Evolutionary conservation across 2,113 vertebrate genomes (phyloP), one percentile per base, ranked within the genome.

Genomic region (Anas platyrhynchos): DNA sequence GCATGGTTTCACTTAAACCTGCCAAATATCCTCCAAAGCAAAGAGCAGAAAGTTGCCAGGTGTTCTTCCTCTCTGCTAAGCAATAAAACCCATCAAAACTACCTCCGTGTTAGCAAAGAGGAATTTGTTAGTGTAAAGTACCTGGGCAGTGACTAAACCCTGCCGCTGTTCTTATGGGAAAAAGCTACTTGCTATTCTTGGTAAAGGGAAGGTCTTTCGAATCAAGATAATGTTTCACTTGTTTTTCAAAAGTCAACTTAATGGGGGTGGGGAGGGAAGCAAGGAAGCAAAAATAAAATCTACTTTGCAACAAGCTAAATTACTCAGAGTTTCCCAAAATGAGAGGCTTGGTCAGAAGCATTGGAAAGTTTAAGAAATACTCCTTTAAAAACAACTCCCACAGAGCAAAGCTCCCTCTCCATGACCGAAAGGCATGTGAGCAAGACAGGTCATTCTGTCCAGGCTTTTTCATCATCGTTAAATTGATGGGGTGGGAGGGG

Each of bases 311-410:
- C 50, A 85, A 94, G 94, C 61, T 92, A 26, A 38, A 96, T 96
- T 97, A 97, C 94, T 98, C 97, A 98, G 83, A 79, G 93, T 95
- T 97, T 96, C 94, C 93, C 92, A 96, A 94, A 93, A 92, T 90
- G n/a, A 50, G 43, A 91, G 25, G 48, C 88, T 94, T 93, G 89
- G 86, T 94, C 86, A 96, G 88, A 34, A 95, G 74, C 81, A 71
- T 1, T 86, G 94, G 94, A 97, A 96, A 94, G 58, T 96, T 96
- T 94, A 97, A 94, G 74, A 93, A 96, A 79, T 73, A 81, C 79
- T 95, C 73, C 8, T 8, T 78, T 36, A 88, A 73, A 93, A 86
- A 93, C 69, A 80, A 71, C 85, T 91, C 71, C 75, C 25, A 81
- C 58, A 74, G 91, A 84, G 83, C 34, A 82, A 87, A 73, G 80